Percentiles rank a stretch among this genome's conserved stretches.
phyloP scores from a whole-genome alignment of 2,888 invertebrate species.

The Tinea semifulvella region DNA sequence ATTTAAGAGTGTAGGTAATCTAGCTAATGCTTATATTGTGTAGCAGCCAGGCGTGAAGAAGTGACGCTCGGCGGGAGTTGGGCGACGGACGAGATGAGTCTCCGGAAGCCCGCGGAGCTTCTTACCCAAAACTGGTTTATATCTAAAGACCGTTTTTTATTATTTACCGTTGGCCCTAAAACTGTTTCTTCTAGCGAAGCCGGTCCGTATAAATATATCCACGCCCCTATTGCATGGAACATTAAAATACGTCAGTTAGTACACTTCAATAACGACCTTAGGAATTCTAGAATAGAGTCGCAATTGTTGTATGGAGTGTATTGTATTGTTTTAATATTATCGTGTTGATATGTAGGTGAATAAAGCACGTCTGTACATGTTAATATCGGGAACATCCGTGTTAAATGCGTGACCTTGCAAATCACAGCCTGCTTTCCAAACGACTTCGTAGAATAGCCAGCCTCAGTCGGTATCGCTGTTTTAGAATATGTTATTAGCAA shows the following conservation, averaged over 20 bases:
- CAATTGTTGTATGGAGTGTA: slow-evolving; percentile 30
- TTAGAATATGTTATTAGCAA: slow-evolving; percentile 24
- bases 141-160: too few relatives aligned
- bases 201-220: too few relatives aligned
- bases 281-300: slow-evolving; percentile 3
- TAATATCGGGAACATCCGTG: slow-evolving; percentile 68
- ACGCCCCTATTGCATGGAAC: slow-evolving; percentile 62
- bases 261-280: slow-evolving; percentile 42
- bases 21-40: too few relatives aligned
- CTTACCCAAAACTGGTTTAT: too few relatives aligned
- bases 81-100: too few relatives aligned
- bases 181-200: too few relatives aligned
- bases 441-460: slow-evolving; percentile 59
- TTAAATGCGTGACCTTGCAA: slow-evolving; percentile 68
- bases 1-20: too few relatives aligned
- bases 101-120: too few relatives aligned
- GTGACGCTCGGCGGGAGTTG: too few relatives aligned
- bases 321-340: slow-evolving; percentile 58
- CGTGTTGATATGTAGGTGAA: slow-evolving; percentile 64
- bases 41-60: too few relatives aligned
- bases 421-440: slow-evolving; percentile 68
- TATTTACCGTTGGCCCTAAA: too few relatives aligned
- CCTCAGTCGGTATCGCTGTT: slow-evolving; percentile 50
- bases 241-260: slow-evolving; percentile 36
- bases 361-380: slow-evolving; percentile 65